A percentile compares a stretch with the other conserved stretches of the same genome.
These are phyloP conservation scores for Zaprionus lachaisei DNA, from an alignment of 1,140 invertebrate species.

Conservation along the genomic window DNA sequence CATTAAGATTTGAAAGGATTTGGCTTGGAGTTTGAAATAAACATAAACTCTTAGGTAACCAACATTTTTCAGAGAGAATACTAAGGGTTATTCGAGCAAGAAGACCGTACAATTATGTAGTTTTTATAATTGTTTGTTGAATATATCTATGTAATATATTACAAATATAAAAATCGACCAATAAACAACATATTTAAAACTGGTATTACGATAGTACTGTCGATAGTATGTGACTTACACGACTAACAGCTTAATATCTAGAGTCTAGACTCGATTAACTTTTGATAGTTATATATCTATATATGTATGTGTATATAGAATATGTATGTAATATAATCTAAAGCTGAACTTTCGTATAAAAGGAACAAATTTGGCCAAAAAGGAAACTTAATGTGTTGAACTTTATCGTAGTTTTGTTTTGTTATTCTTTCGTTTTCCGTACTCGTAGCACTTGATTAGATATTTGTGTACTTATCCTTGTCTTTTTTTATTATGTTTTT, in stretches of 20 bases:
- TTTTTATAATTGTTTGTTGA: background rate
- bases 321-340: conserved; percentile 46
- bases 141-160: background rate
- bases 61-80: conserved; percentile 13
- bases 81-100: conserved; percentile 25
- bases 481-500: conserved; percentile 26
- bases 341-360: conserved; percentile 68
- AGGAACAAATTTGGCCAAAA: conserved; percentile 74
- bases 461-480: conserved; percentile 32
- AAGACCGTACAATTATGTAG: background rate
- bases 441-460: conserved; percentile 39
- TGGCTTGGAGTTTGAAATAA: conserved; percentile 27
- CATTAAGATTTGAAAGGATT: conserved; percentile 14
- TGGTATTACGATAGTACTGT: conserved; percentile 2
- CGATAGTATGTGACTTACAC: conserved; percentile 37
- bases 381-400: conserved; percentile 73
- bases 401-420: conserved; percentile 33
- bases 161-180: background rate
- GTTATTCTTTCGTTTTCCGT: conserved; percentile 8
- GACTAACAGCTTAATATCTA: conserved; percentile 53
- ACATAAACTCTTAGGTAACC: background rate
- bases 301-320: conserved; percentile 30
- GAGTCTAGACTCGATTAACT: conserved; percentile 44
- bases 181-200: background rate
- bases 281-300: conserved; percentile 46